Base-by-base conservation (phyloP, 2,888 invertebrate genomes). In the Erebia palarica region DNA sequence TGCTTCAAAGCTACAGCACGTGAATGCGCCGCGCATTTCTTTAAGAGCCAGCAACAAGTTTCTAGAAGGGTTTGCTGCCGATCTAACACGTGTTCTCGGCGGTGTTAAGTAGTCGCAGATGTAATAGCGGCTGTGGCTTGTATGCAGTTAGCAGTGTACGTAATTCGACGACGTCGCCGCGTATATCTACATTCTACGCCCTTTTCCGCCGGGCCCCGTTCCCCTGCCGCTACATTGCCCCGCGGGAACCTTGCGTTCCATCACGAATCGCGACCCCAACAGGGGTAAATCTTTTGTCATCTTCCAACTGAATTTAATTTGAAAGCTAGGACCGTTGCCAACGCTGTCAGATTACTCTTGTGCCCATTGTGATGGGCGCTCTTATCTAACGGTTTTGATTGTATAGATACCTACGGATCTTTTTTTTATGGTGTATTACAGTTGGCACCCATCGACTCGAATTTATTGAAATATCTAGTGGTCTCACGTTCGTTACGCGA, bases 241-340 rank as follows among this genome's bases (percentile, higher is more conserved):
- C 65, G 63, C 75, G 69, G 69, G 72, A 69, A 74, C 75, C 69
- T 78, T 76, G 73, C 70, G 75, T 74, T 73, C 74, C 73, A 74
- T 75, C 76, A 73, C 78, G 75, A 76, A 77, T 72, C 65, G 69
- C 75, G 59, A 71, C 74, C 75, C 75, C 76, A 77, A 75, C 74
- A 71, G 74, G 79, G 80, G 78, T 73, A 74, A 66, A 68, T 73
- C 74, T 71, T 75, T 75, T 75, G 76, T 75, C 73, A 77, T 77
- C 75, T 71, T 75, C 70, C 73, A 74, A 73, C 73, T 76, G 72
- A 75, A 75, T 76, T 75, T 70, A 69, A 73, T 71, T 75, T 73
- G 51, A 69, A 71, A 75, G 71, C 69, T 75, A 74, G 71, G 70
- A 69, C 75, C 73, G 75, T 76, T 76, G 74, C 75, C n/a, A 73